These are phyloP conservation scores for Himalopsyche japonica DNA, from an alignment of 2,888 invertebrate genomes.

Conservation along the genomic window DNA sequence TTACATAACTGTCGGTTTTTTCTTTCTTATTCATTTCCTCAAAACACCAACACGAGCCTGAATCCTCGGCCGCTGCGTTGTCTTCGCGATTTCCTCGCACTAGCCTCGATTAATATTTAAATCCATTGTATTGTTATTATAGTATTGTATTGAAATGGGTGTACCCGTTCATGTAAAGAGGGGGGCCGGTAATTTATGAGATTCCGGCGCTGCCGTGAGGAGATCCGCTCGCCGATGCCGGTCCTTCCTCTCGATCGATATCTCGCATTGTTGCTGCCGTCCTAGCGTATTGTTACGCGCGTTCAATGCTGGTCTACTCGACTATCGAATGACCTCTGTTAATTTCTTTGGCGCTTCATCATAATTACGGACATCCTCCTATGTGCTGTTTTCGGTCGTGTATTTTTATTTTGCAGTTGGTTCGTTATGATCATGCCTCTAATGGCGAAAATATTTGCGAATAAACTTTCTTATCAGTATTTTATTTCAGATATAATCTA, in stretches of 20 bases:
- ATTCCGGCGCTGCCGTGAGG: neutral
- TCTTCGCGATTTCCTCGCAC: slow-evolving; percentile 5
- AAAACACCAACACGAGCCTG: neutral
- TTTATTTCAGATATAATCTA: no score
- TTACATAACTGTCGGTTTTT: neutral
- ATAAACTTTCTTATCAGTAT: no score
- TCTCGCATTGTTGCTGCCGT: slow-evolving; percentile 22
- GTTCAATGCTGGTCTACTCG: neutral
- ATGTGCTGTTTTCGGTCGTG: no score
- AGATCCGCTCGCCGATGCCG: slow-evolving; percentile 10
- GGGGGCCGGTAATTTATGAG: slow-evolving; percentile 17
- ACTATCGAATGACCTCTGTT: neutral
- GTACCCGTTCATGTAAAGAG: slow-evolving; percentile 17
- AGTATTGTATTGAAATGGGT: slow-evolving; percentile 1
- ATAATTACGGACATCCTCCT: no score
- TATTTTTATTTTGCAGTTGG: no score
- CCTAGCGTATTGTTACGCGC: neutral
- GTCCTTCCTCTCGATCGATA: slow-evolving; percentile 20
- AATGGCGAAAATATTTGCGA: no score
- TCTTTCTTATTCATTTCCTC: neutral
- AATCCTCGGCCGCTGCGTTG: neutral
- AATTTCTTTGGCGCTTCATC: no score
- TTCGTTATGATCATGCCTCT: no score
- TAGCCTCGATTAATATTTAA: slow-evolving; percentile 24
- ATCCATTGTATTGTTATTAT: slow-evolving; percentile 16